Evolutionary conservation across 2,113 vertebrate species (phyloP).

Genomic region (Xerus inauris): DNA sequence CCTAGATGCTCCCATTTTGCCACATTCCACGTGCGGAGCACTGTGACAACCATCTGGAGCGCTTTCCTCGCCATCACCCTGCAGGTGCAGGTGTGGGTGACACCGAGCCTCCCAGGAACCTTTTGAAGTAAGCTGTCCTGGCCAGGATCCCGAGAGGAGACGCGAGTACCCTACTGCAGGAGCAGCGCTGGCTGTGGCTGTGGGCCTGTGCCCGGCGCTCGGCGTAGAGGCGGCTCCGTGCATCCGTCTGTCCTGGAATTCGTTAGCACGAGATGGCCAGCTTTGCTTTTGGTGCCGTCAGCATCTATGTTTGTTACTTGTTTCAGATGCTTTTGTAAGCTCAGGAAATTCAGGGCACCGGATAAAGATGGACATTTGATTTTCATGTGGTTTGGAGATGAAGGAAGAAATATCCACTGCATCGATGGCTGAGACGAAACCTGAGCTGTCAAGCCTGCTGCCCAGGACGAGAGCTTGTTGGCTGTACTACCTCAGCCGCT

Average conservation of each 20-base stretch:
- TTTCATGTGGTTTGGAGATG: not conserved
- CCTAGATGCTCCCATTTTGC: not conserved
- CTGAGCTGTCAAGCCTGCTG: too few species aligned
- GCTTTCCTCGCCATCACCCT: fast-evolving
- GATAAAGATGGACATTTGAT: not conserved
- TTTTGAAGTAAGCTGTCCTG: not conserved
- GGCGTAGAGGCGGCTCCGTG: too few species aligned
- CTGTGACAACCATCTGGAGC: fast-evolving
- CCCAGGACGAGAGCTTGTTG: not conserved
- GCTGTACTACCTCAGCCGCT: not conserved
- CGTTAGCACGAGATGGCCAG: fast-evolving
- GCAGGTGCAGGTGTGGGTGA: fast-evolving
- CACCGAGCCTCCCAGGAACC: too few species aligned
- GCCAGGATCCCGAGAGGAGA: too few species aligned
- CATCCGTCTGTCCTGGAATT: not conserved
- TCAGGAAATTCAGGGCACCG: not conserved
- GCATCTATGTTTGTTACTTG: not conserved
- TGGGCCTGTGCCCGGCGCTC: too few species aligned
- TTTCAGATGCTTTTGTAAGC: not conserved
- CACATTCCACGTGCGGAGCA: not conserved
- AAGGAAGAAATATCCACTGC: not conserved
- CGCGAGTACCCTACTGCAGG: not conserved
- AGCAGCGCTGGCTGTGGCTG: too few species aligned
- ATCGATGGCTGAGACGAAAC: not conserved
- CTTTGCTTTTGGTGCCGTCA: not conserved